These are phyloP conservation scores for Helarctos malayanus DNA, from an alignment of 2,797 vertebrate species.

Conservation along the genomic window DNA sequence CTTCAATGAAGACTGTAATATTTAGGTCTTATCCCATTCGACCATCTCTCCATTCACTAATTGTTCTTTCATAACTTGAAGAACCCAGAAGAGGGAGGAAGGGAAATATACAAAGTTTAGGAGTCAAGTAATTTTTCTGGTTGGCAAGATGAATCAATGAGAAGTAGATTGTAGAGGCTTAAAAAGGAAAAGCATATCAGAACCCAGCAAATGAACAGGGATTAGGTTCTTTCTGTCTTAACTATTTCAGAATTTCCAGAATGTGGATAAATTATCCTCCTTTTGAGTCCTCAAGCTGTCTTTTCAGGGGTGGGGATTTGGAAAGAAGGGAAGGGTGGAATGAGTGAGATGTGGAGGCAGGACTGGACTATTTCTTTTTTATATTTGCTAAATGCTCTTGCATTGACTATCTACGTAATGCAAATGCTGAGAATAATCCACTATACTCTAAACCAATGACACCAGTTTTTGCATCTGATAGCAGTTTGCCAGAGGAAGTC, in stretches of 20 bases:
- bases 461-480: constrained; percentile 71
- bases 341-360: not conserved
- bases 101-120: not conserved
- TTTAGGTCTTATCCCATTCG: constrained; percentile 40
- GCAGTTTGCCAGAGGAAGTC: constrained; percentile 66
- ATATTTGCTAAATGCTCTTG: not conserved
- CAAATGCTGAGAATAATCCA: not conserved
- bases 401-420: constrained; percentile 1
- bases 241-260: constrained; percentile 39
- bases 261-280: not conserved
- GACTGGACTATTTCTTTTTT: not conserved
- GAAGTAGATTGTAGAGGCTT: not conserved
- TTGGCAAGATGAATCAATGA: not conserved
- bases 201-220: not conserved
- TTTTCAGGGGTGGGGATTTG: constrained; percentile 12
- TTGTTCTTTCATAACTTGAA: constrained; percentile 42
- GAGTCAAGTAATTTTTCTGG: not conserved
- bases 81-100: not conserved
- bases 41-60: not conserved
- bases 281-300: not conserved
- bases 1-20: not conserved
- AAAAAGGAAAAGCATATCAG: not conserved
- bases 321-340: not conserved
- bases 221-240: not conserved
- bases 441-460: constrained; percentile 32